phyloP scores from a whole-genome alignment of 2,113 vertebrate genomes.

The Apus apus region DNA sequence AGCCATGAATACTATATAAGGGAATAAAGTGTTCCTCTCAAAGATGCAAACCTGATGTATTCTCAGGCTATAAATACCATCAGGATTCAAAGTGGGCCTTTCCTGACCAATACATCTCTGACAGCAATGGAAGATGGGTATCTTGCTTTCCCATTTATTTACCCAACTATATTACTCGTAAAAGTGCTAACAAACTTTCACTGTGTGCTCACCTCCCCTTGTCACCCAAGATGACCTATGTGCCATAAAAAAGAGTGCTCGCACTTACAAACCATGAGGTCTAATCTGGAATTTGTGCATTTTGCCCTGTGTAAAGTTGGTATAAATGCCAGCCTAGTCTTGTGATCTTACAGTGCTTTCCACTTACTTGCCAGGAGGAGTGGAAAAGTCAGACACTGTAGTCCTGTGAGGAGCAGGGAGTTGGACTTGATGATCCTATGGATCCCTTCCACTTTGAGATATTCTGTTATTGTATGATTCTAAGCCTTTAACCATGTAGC shows the following conservation, averaged over 20 bases:
- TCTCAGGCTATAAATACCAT: conserved; percentile 48
- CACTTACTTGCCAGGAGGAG: neutral
- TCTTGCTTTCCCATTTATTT: neutral
- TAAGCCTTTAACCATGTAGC: neutral
- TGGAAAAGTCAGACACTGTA: neutral
- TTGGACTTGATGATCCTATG: neutral
- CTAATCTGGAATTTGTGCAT: neutral
- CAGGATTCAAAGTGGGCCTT: conserved; percentile 8
- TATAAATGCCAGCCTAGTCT: neutral
- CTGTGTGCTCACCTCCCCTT: neutral
- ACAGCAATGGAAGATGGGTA: neutral
- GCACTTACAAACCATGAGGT: neutral
- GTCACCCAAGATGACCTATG: neutral
- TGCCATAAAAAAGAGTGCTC: neutral
- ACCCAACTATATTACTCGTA: neutral
- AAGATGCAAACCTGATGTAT: neutral
- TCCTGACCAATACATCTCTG: neutral
- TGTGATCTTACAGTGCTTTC: neutral
- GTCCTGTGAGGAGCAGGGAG: neutral
- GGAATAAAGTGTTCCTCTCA: conserved; percentile 55
- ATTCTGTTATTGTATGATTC: neutral
- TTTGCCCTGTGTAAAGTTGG: neutral
- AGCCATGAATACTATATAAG: conserved; percentile 55
- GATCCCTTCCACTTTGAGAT: neutral
- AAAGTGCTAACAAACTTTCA: neutral